Evolutionary conservation across 2,888 invertebrate genomes (phyloP), one percentile per base, ranked within the genome.

Genomic region (Drosophila borborema): DNA sequence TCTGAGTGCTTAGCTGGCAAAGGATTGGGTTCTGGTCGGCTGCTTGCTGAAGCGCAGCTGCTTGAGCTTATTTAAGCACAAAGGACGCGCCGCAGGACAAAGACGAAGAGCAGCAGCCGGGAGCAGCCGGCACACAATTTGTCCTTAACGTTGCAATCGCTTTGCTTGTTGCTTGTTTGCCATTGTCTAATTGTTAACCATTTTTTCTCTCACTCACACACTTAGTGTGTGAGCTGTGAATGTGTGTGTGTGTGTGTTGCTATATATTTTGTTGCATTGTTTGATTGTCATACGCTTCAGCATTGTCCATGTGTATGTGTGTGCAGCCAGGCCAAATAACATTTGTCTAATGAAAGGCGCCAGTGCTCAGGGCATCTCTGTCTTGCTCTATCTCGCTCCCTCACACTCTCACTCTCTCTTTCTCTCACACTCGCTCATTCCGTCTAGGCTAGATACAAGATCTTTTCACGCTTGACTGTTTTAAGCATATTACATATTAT

Each of bases 131-230:
- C 80, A 54, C 60, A 86, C 89, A 86, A 86, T 86, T 86, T 86
- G 85, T 90, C 90, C 82, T 74, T 67, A 70, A 67, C 63, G 69
- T 54, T 81, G 89, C 89, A 86, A 89, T 86, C 84, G 89, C 78
- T 84, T 81, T 80, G 82, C 86, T 85, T 88, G 82, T 85, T 89
- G 88, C 85, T 81, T 72, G 61, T 77, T 86, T 70, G 61, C 72
- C 75, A 72, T 86, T 90, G 89, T 90, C 71, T 90, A 88, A 86
- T 86, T 86, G 85, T 86, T 80, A 86, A 85, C 59, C 77, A 89
- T 80, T 75, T 90, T 65, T 49, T 68, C 53, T 64, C 62, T 66
- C 64, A 20, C 36, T 72, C 49, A 12, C 49, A 12, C 71, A 41
- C 55, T 4, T 31, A 5, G 18, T 41, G 28, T 55, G 40, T 23